These are phyloP conservation scores for Megalops cyprinoides DNA, from an alignment of 2,797 vertebrate species.

Conservation along the genomic window DNA sequence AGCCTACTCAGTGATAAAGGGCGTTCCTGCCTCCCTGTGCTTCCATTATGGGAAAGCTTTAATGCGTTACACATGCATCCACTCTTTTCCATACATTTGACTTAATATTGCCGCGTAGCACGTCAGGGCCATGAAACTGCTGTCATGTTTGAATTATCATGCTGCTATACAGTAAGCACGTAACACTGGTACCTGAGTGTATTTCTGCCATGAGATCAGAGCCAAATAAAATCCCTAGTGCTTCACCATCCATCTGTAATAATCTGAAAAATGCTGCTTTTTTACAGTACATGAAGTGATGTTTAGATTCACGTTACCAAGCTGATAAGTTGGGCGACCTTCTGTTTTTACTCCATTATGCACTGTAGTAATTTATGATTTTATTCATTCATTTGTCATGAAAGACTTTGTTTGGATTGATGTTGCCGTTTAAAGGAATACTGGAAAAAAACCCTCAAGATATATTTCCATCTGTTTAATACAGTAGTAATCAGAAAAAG, in stretches of 20 bases:
- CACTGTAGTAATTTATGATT: not conserved
- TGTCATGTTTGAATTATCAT: not conserved
- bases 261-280: no score
- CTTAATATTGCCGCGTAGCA: not conserved
- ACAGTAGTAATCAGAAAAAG: not conserved
- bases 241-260: not conserved
- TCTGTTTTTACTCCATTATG: not conserved
- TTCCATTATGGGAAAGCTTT: constrained; percentile 18
- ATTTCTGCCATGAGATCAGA: not conserved
- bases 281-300: not conserved
- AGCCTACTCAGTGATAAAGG: not conserved
- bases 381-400: not conserved
- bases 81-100: not conserved
- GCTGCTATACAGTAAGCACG: not conserved
- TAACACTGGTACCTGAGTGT: not conserved
- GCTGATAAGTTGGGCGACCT: not conserved
- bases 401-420: not conserved
- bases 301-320: not conserved
- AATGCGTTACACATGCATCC: not conserved
- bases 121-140: not conserved
- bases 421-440: not conserved
- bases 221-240: not conserved
- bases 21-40: not conserved
- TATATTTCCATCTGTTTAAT: not conserved
- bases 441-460: not conserved